Conservation (phyloP, 2,888 invertebrate genomes). For the Ischnus inquisitorius region DNA sequence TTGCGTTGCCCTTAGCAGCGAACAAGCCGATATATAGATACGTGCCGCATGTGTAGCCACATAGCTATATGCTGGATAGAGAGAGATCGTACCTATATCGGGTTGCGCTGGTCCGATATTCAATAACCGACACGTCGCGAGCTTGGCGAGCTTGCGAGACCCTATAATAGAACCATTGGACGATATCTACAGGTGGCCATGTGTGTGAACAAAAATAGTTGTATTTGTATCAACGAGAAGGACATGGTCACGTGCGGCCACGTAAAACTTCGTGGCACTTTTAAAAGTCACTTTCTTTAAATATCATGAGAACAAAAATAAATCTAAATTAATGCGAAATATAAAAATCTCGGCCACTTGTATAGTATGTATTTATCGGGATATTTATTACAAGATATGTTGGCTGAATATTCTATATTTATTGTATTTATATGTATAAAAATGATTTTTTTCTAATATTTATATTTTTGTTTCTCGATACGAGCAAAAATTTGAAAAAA, state of each 20-base stretch:
- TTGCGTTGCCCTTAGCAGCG: constrained; percentile 46
- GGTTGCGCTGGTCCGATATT: constrained; percentile 55
- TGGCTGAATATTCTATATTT: too few relatives aligned
- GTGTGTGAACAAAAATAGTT: constrained; percentile 17
- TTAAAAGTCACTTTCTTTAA: constrained; percentile 3
- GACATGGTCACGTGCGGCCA: constrained; percentile 30
- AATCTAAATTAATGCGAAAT: too few relatives aligned
- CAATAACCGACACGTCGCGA: constrained; percentile 61
- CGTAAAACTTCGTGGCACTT: neutral
- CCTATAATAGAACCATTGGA: constrained; percentile 50
- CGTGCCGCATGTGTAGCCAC: constrained; percentile 17
- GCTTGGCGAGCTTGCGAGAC: constrained; percentile 19
- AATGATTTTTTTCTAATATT: too few relatives aligned
- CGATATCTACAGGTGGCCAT: constrained; percentile 65
- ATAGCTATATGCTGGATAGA: constrained; percentile 27
- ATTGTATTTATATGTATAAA: too few relatives aligned
- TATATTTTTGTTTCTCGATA: too few relatives aligned
- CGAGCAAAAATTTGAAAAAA: too few relatives aligned
- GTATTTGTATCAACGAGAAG: constrained; percentile 14
- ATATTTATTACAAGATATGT: too few relatives aligned
- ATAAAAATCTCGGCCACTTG: too few relatives aligned
- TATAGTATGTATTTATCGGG: too few relatives aligned
- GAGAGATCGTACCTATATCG: constrained; percentile 10
- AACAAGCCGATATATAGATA: constrained; percentile 28
- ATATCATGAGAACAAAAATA: too few relatives aligned